Evolutionary conservation across 2,797 vertebrate species (phyloP).

Genomic region (Diceros bicornis): DNA sequence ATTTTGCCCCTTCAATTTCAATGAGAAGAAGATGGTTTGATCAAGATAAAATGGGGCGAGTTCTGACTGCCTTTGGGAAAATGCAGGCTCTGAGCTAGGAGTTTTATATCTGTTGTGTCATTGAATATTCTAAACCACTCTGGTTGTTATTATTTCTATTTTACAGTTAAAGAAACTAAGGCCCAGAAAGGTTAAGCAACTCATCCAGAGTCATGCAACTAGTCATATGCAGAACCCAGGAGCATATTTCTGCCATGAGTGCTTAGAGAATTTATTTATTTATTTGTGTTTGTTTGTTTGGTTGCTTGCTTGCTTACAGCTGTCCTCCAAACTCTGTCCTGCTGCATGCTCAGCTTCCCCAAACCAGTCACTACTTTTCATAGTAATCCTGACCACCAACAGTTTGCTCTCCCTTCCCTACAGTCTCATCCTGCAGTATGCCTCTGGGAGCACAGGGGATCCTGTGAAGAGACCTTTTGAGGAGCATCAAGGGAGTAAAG

Average conservation of each 20-base stretch:
- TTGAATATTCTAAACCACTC: conserved; percentile 10
- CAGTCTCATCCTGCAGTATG: neutral
- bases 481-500: neutral
- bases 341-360: neutral
- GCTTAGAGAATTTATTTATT: neutral
- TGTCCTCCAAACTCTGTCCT: neutral
- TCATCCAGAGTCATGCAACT: conserved; percentile 15
- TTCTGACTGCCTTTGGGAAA: conserved; percentile 3
- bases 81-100: neutral
- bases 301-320: neutral
- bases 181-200: conserved; percentile 12
- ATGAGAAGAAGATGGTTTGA: neutral
- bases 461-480: neutral
- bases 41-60: neutral
- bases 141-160: conserved; percentile 42
- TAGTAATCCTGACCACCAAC: neutral
- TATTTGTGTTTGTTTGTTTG: neutral
- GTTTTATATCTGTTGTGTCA: conserved; percentile 42
- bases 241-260: conserved; percentile 5
- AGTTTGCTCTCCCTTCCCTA: neutral
- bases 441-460: neutral
- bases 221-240: conserved; percentile 31
- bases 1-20: conserved; percentile 34
- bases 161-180: conserved; percentile 52
- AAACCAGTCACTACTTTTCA: neutral